Evolutionary conservation across 2,888 invertebrate species (phyloP), one percentile per base, ranked within the genome.

Genomic region (Drosophila putrida): DNA sequence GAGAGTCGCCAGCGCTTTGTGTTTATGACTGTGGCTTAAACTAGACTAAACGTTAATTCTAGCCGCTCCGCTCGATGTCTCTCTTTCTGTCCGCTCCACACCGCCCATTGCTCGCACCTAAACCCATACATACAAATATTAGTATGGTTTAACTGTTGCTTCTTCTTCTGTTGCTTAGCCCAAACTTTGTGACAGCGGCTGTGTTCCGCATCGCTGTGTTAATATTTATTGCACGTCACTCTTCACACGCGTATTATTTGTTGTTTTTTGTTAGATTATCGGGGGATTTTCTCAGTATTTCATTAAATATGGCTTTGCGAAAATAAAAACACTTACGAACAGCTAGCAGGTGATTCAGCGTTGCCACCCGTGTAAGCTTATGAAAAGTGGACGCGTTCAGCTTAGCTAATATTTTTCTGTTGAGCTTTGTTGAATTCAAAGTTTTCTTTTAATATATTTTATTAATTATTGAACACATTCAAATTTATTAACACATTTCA

Each of bases 41-140:
- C 84, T 88, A 84, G 87, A 88, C 84, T 84, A 89, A 85, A 77
- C 61, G 71, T 79, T 85, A 66, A 84, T 82, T 79, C 82, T 82
- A 84, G 88, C 65, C 69, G 38, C 59, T 71, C 27, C 44, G 57
- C 57, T 57, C 44, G 51, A 50, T 50, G 49, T 75, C 57, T 63
- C 75, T 49, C 13, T 51, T 25, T 54, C 59, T 53, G 62, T 64
- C 41, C 36, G 50, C 38, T 51, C 60, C 70, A 51, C 66, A 49
- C 70, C 72, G 39, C 54, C 66, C 80, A 72, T 77, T 59, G 57
- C 61, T 46, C 47, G 41, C 53, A 71, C 77, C 20, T 20, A 20
- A 20, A 20, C 20, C 67, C 33, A 38, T 50, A 28, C 38, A 27
- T 33, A 33, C 38, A n/a, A 58, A 53, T 58, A 28, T 60, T 53